These are phyloP conservation scores for Syngnathus rostellatus DNA, from an alignment of 2,797 vertebrate genomes.

Conservation along the genomic window DNA sequence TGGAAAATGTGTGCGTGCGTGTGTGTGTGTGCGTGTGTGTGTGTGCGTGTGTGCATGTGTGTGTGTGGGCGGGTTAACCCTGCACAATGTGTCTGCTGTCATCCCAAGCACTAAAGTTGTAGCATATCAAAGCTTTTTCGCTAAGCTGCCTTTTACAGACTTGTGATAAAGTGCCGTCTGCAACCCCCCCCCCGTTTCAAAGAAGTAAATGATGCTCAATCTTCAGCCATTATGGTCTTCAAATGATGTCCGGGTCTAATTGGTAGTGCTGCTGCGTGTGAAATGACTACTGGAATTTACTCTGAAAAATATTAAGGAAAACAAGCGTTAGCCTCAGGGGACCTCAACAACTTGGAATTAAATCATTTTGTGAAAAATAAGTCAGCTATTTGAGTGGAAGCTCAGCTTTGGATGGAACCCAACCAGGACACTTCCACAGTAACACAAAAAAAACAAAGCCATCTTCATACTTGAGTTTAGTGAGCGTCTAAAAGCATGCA, in stretches of 20 bases:
- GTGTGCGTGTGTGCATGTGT: constrained; percentile 19
- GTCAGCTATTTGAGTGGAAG: no score
- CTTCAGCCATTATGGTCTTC: no score
- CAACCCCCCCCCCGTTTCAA: no score
- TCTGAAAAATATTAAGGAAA: not conserved
- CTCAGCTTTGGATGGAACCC: no score
- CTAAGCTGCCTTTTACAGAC: constrained; percentile 46
- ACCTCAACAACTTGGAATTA: not conserved
- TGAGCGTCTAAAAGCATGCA: no score
- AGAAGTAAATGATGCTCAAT: no score
- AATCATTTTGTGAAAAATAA: not conserved
- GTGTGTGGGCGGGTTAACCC: constrained; percentile 20
- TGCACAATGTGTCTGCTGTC: constrained; percentile 32
- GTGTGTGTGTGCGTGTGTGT: constrained; percentile 30
- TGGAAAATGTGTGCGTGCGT: constrained; percentile 22
- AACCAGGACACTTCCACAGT: no score
- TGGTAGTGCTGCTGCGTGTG: not conserved
- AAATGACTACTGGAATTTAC: not conserved
- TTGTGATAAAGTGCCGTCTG: constrained; percentile 50
- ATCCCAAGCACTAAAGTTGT: constrained; percentile 49
- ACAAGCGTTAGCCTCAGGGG: not conserved
- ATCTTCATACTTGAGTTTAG: no score
- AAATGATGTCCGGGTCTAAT: no score
- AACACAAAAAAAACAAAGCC: no score
- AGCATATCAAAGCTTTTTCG: constrained; percentile 50